Percentiles rank a stretch among this genome's conserved stretches.
Conservation (phyloP, 1,140 invertebrate species). For the Tetranychus cinnabarinus region DNA sequence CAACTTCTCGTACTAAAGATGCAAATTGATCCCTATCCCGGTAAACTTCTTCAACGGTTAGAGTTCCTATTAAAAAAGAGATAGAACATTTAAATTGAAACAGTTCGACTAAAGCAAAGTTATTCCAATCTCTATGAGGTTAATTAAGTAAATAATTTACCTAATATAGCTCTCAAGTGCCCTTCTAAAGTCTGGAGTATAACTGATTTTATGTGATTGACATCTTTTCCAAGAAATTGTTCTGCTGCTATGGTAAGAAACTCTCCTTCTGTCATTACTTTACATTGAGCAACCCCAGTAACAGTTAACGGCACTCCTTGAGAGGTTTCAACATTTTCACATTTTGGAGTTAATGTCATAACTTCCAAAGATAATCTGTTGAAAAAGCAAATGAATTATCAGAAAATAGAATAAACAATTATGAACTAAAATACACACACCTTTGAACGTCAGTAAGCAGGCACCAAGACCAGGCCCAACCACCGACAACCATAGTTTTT, state of each 20-base stretch:
- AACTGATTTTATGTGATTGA: constrained; percentile 76
- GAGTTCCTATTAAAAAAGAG: constrained; percentile 40
- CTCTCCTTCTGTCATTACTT: constrained; percentile 41
- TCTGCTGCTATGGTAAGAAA: constrained; percentile 83
- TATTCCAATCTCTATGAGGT: too few species aligned
- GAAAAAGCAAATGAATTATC: too few species aligned
- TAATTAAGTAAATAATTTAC: background rate
- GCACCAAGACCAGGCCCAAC: constrained; percentile 98
- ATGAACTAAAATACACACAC: background rate
- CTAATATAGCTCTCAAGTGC: constrained; percentile 63
- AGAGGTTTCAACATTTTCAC: constrained; percentile 83
- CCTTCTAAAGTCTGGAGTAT: constrained; percentile 45
- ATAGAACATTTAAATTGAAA: background rate
- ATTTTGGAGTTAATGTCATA: constrained; percentile 45
- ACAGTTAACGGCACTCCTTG: constrained; percentile 85
- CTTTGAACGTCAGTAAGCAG: constrained; percentile 75
- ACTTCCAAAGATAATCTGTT: background rate
- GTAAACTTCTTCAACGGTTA: constrained; percentile 93
- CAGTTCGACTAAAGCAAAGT: too few species aligned
- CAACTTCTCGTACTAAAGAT: constrained; percentile 75
- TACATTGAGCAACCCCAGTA: constrained; percentile 87
- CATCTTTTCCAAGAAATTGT: constrained; percentile 81
- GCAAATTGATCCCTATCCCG: constrained; percentile 93
- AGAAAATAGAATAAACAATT: constrained; percentile 50
- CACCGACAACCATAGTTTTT: constrained; percentile 50